Evolutionary conservation across 2,888 invertebrate genomes (phyloP).

Genomic region (Ditylenchus weischeri): DNA sequence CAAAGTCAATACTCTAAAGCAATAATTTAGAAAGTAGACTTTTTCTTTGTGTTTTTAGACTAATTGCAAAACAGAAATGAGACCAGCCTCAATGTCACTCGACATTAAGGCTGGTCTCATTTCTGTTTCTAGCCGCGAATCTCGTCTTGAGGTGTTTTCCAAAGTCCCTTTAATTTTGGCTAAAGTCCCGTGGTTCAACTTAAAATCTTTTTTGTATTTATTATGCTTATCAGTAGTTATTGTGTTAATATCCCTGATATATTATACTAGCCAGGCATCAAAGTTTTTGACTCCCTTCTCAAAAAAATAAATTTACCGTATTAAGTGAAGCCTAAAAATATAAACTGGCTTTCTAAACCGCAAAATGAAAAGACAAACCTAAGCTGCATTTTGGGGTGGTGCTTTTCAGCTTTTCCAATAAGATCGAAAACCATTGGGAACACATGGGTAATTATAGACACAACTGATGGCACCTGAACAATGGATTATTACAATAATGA

Average conservation of each 20-base stretch:
- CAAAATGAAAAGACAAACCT: conserved; percentile 64
- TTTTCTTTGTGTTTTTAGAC: neutral
- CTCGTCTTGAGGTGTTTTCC: too few species aligned
- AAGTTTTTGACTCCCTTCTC: too few species aligned
- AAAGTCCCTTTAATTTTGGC: too few species aligned
- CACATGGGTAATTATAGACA: conserved; percentile 79
- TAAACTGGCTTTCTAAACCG: conserved; percentile 1
- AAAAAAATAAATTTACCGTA: conserved; percentile 5
- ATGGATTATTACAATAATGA: neutral
- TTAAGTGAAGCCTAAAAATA: conserved; percentile 22
- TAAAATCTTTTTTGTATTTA: too few species aligned
- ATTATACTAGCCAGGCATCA: too few species aligned
- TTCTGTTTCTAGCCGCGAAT: too few species aligned
- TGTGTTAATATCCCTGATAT: too few species aligned
- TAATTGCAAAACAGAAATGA: too few species aligned
- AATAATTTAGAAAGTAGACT: neutral
- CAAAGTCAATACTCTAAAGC: conserved; percentile 84
- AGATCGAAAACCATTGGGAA: conserved; percentile 88
- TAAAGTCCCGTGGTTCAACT: too few species aligned
- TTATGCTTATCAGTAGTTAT: too few species aligned
- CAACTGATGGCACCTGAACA: conserved; percentile 73
- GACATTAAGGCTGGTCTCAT: too few species aligned
- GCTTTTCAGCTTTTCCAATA: conserved; percentile 74
- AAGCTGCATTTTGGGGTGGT: conserved; percentile 87
- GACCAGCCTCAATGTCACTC: too few species aligned